Conservation (phyloP, 2,113 vertebrate species). For the Caranx melampygus region DNA sequence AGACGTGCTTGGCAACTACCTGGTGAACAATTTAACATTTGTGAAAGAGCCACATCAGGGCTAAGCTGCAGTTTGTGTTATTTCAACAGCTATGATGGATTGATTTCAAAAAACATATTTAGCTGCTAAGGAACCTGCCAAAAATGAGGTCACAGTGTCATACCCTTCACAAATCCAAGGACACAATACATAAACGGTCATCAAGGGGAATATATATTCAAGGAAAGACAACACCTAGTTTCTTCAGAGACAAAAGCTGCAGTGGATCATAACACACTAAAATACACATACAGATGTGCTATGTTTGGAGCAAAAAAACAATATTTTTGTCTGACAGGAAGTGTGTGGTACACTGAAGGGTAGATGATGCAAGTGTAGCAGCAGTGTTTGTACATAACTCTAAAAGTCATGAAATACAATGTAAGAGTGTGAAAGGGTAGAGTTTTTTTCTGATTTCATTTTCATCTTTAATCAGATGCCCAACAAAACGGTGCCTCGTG, state of each 20-base stretch:
- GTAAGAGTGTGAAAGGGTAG: neutral
- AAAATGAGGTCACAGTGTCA: slow-evolving; percentile 1
- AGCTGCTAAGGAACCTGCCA: neutral
- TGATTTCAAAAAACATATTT: neutral
- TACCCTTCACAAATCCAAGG: slow-evolving; percentile 3
- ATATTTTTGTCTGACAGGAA: neutral
- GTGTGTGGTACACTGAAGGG: neutral
- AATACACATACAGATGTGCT: slow-evolving; percentile 1
- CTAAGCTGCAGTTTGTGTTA: neutral
- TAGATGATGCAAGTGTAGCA: neutral
- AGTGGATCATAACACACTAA: neutral
- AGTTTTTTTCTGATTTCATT: neutral
- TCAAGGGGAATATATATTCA: slow-evolving; percentile 4
- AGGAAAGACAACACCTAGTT: neutral
- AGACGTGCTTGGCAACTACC: too few relatives aligned
- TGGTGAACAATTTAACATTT: neutral
- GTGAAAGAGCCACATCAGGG: neutral
- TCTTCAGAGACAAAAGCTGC: neutral
- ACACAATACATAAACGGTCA: neutral
- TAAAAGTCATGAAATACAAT: neutral
- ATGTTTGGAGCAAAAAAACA: neutral
- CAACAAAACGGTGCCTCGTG: too few relatives aligned
- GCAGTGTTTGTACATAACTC: neutral
- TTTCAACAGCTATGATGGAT: neutral
- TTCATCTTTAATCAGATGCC: neutral